Evolutionary conservation across 2,888 invertebrate genomes (phyloP).

Genomic region (Drosophila picticornis): DNA sequence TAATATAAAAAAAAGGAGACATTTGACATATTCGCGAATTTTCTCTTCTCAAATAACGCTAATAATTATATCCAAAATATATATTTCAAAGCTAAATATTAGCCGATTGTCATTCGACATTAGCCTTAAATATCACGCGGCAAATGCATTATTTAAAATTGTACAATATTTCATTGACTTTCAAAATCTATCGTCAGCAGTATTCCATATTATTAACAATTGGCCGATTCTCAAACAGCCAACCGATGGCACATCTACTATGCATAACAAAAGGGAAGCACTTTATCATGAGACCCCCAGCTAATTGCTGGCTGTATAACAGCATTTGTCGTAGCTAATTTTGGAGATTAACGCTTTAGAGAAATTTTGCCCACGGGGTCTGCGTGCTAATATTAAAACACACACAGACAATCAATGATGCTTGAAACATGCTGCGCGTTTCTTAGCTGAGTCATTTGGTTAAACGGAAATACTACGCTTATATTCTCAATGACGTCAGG

Average conservation of each 20-base stretch:
- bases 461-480: constrained; percentile 47
- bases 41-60: neutral
- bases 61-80: neutral
- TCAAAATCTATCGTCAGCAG: neutral
- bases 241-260: neutral
- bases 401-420: constrained; percentile 23
- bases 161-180: neutral
- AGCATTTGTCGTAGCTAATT: constrained; percentile 61
- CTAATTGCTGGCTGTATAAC: constrained; percentile 33
- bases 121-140: neutral
- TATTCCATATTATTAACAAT: neutral
- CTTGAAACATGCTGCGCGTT: constrained; percentile 26
- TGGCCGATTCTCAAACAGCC: neutral
- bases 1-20: neutral
- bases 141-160: neutral
- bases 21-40: neutral
- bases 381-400: constrained; percentile 3
- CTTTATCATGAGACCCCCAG: constrained; percentile 5
- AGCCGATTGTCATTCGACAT: neutral
- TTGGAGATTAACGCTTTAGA: constrained; percentile 42
- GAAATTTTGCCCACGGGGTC: constrained; percentile 40
- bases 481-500: constrained; percentile 58
- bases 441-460: constrained; percentile 36
- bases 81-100: neutral
- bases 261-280: constrained; percentile 20